A percentile compares a stretch with the other conserved stretches of the same genome.
Evolutionary conservation across 2,888 invertebrate species (phyloP).

Genomic region (Aporophyla nigra): DNA sequence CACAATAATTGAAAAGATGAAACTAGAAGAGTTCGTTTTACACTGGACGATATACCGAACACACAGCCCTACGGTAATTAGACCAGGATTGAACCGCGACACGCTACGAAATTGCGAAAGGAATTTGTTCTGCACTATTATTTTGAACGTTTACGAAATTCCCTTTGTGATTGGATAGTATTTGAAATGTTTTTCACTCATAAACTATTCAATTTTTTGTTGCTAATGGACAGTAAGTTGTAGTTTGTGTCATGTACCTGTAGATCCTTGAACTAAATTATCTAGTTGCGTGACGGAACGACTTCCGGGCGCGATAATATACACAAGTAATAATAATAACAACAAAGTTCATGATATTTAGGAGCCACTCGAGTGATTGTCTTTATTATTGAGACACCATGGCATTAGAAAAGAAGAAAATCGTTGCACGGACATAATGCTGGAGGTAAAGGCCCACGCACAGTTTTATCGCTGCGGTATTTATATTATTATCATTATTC

Average conservation of each 20-base stretch:
- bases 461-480: slow-evolving; percentile 71
- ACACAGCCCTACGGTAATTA: slow-evolving; percentile 61
- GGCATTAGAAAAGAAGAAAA: slow-evolving; percentile 66
- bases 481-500: slow-evolving; percentile 78
- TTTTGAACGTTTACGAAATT: slow-evolving; percentile 58
- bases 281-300: slow-evolving; percentile 49
- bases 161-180: slow-evolving; percentile 41
- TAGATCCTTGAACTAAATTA: slow-evolving; percentile 50
- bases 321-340: slow-evolving; percentile 37
- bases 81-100: slow-evolving; percentile 62
- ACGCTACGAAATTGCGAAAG: slow-evolving; percentile 59
- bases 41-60: slow-evolving; percentile 52
- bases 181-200: slow-evolving; percentile 24
- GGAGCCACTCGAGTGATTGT: slow-evolving; percentile 56
- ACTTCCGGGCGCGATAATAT: slow-evolving; percentile 31
- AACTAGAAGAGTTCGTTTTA: slow-evolving; percentile 56
- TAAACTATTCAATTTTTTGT: slow-evolving; percentile 31
- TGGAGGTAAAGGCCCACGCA: slow-evolving; percentile 68
- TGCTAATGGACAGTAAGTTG: slow-evolving; percentile 17
- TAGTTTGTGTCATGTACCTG: slow-evolving; percentile 20
- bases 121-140: slow-evolving; percentile 61
- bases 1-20: slow-evolving; percentile 57
- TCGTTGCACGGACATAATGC: slow-evolving; percentile 50
- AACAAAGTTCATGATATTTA: slow-evolving; percentile 41
- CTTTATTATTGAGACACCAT: slow-evolving; percentile 60